Conservation (phyloP, 2,888 invertebrate genomes). For the Pasiphila rectangulata region DNA sequence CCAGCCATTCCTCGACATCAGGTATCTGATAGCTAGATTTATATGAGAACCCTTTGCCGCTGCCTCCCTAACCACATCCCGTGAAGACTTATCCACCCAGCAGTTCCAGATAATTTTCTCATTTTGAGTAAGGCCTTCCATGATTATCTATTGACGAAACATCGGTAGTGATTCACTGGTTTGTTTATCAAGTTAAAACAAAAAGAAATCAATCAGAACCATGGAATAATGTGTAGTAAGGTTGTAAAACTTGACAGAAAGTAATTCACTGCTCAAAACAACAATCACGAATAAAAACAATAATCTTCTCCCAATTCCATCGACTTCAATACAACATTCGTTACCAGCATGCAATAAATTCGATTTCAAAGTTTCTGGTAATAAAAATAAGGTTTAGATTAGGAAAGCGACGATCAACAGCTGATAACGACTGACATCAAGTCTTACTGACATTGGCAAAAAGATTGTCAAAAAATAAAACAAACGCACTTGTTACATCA, state of each 20-base stretch:
- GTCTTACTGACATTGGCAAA: no score
- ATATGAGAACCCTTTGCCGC: conserved; percentile 85
- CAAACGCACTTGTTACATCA: no score
- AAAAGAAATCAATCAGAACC: no score
- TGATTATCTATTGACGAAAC: conserved; percentile 33
- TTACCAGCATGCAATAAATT: no score
- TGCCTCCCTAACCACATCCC: conserved; percentile 85
- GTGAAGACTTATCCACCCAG: conserved; percentile 82
- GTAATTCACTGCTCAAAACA: neutral
- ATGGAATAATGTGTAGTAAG: neutral
- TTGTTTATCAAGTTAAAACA: neutral
- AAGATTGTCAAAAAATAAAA: no score
- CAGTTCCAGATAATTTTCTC: conserved; percentile 83
- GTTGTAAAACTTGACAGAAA: neutral
- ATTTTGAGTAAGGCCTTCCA: conserved; percentile 82
- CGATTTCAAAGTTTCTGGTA: no score
- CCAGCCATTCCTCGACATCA: conserved; percentile 79
- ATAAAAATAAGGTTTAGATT: no score
- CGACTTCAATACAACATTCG: no score
- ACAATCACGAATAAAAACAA: no score
- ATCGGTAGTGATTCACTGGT: neutral
- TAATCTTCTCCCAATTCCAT: no score
- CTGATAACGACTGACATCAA: no score
- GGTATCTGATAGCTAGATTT: conserved; percentile 79
- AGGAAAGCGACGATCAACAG: no score